Evolutionary conservation across 2,888 invertebrate species (phyloP).

Genomic region (Cotesia congregata): DNA sequence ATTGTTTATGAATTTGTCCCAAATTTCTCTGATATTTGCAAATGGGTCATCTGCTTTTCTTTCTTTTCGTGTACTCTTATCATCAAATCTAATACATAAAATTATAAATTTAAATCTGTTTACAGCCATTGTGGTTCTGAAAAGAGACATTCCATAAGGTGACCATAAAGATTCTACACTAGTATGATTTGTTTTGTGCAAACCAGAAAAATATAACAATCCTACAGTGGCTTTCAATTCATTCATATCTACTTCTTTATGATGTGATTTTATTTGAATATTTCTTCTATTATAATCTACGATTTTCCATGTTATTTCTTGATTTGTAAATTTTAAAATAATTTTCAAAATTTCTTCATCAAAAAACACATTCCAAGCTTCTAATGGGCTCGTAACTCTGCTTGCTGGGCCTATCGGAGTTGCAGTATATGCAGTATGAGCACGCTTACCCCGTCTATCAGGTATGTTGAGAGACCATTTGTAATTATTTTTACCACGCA

Average conservation of each 20-base stretch:
- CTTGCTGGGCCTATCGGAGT: not conserved
- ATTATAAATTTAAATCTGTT: constrained; percentile 33
- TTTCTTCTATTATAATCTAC: not conserved
- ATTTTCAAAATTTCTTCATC: constrained; percentile 10
- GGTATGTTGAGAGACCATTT: not conserved
- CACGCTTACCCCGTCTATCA: not conserved
- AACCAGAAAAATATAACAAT: constrained; percentile 8
- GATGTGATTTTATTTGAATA: not conserved
- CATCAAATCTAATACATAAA: constrained; percentile 32
- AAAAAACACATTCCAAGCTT: constrained; percentile 11
- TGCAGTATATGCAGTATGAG: not conserved
- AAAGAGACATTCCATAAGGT: constrained; percentile 17
- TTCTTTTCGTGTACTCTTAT: constrained; percentile 32
- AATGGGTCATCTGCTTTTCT: constrained; percentile 21
- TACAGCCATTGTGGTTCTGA: constrained; percentile 27
- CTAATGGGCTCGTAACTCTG: not conserved
- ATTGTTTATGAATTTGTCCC: constrained; percentile 34
- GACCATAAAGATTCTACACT: not conserved
- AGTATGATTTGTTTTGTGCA: not conserved
- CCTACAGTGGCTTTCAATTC: constrained; percentile 9
- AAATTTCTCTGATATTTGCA: constrained; percentile 37
- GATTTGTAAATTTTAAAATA: constrained; percentile 6
- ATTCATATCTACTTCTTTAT: not conserved
- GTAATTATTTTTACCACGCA: not conserved
- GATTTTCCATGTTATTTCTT: not conserved